phyloP scores from a whole-genome alignment of 1,140 invertebrate genomes.

The Drosophila nikananu region DNA sequence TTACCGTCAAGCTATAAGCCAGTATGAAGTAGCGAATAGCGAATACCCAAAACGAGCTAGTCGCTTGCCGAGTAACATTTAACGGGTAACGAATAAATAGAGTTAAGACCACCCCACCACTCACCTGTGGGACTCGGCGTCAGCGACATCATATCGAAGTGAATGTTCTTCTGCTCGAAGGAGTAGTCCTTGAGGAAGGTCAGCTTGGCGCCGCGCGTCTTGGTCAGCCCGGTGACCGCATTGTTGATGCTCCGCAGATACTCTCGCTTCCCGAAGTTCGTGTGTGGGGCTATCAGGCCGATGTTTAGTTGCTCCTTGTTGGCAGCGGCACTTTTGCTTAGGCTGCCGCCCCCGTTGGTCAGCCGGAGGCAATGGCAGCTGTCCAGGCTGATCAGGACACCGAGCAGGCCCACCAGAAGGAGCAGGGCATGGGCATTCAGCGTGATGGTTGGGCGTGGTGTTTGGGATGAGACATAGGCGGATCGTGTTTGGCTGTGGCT shows the following conservation, averaged over 20 bases:
- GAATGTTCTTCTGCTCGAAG: constrained; percentile 88
- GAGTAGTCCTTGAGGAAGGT: constrained; percentile 88
- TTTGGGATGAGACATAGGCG: not conserved
- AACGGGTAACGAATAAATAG: not conserved
- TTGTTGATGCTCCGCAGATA: constrained; percentile 89
- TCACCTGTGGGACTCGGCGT: constrained; percentile 92
- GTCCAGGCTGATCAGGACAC: constrained; percentile 9
- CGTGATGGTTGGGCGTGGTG: not conserved
- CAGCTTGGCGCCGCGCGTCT: constrained; percentile 87
- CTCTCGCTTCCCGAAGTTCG: constrained; percentile 87
- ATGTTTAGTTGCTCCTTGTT: constrained; percentile 86
- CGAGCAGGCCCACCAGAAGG: constrained; percentile 42
- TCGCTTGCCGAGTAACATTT: not conserved
- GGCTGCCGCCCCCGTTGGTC: constrained; percentile 69
- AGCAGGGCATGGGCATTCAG: constrained; percentile 5
- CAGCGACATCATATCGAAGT: constrained; percentile 89
- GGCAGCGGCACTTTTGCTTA: constrained; percentile 63
- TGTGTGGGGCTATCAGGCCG: constrained; percentile 87
- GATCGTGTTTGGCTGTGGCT: constrained; percentile 15
- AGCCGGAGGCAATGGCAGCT: constrained; percentile 61
- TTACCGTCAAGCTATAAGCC: not conserved
- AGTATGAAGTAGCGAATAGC: not conserved
- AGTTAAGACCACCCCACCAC: constrained; percentile 39
- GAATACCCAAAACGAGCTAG: not conserved
- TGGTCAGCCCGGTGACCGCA: constrained; percentile 88